Base-by-base conservation (phyloP, 2,797 vertebrate species). In the Enteromius radiatus region DNA sequence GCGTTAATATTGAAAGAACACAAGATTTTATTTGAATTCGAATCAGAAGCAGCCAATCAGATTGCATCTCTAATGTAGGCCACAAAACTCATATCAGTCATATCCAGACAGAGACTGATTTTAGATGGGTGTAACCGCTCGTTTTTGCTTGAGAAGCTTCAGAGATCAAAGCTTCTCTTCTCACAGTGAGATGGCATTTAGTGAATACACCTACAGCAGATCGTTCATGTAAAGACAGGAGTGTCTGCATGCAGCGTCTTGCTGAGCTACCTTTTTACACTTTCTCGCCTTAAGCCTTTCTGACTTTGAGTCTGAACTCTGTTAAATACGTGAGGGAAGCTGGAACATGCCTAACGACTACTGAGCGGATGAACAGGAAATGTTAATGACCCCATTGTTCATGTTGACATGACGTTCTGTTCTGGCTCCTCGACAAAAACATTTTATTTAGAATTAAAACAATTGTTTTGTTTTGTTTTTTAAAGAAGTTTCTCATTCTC, bases 31-130 rank as follows among this genome's bases (percentile, higher is more conserved):
- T 19, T 79, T 79, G 9, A 10, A 31, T 70, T 80, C 23, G 70
- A 70, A 80, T n/a, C 36, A 17, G 23, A 49, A 15, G 78, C 65
- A 80, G 78, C 65, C 65, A 80, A 80, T 80, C 11, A 80, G 65
- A 70, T 59, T n/a, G 10, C 36, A 8, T n/a, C 21, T 28, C 1
- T 8, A 33, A 64, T 64, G 59, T 33, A 77, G 59, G 59, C 76
- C 64, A 74, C 67, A 45, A 10, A 26, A 28, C 21, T 31, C 31
- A 31, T 31, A n/a, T 45, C n/a, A 26, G 54, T 59, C 26, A n/a
- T 23, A 14, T 12, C n/a, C 77, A 38, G n/a, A 56, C 64, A 41
- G n/a, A 56, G 36, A 70, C 23, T 56, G n/a, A 38, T 79, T 54
- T 68, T 41, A 54, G 31, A 41, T 6, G 65, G 78, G 78, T 31